A percentile compares a stretch with the other conserved stretches of the same genome.
Evolutionary conservation across 2,113 vertebrate genomes (phyloP).

Genomic region (Dicaeum eximium): DNA sequence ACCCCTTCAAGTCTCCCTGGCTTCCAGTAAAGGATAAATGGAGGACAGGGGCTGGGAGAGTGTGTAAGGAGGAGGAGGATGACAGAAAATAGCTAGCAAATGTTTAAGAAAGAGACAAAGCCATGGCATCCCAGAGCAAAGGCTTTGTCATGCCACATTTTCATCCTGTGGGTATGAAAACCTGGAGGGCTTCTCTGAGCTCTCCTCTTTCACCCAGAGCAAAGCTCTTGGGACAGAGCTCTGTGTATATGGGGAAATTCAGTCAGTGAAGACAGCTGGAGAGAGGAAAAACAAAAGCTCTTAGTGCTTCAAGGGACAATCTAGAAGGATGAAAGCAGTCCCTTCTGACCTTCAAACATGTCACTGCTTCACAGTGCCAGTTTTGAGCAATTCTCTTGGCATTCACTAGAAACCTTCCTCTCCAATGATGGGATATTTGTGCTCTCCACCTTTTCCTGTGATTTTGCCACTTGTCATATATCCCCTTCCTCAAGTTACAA

Average conservation of each 20-base stretch:
- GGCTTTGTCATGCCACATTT: neutral
- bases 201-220: neutral
- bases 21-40: neutral
- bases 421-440: neutral
- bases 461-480: slow-evolving; percentile 1
- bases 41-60: neutral
- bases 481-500: neutral
- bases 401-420: neutral
- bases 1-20: neutral
- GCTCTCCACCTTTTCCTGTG: slow-evolving; percentile 19
- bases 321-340: neutral
- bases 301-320: neutral
- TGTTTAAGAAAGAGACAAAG: neutral
- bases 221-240: neutral
- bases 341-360: neutral
- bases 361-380: neutral
- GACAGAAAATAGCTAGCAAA: neutral
- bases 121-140: neutral
- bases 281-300: neutral
- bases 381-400: neutral
- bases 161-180: neutral
- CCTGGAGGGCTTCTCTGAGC: neutral
- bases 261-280: neutral
- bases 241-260: neutral
- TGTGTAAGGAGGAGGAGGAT: neutral